phyloP scores from a whole-genome alignment of 2,113 vertebrate genomes.

The Arenaria interpres region DNA sequence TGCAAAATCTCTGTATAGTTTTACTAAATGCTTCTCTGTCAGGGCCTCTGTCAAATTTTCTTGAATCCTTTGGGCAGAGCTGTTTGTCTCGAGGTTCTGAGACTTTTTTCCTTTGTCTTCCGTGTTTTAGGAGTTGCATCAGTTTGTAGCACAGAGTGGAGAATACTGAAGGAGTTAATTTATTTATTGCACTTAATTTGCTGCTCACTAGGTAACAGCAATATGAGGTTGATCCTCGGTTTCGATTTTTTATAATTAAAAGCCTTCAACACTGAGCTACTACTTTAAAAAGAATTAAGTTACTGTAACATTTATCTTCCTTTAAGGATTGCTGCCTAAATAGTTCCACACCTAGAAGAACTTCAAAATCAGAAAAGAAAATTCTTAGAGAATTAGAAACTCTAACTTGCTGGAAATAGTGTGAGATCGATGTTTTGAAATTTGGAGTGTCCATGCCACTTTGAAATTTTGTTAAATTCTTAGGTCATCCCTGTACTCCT shows the following conservation, averaged over 20 bases:
- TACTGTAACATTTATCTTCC: accelerated
- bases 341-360: not conserved
- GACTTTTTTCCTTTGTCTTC: not conserved
- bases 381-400: not conserved
- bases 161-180: not conserved
- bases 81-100: not conserved
- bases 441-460: not conserved
- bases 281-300: not conserved
- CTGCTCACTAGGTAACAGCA: not conserved
- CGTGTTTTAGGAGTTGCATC: not conserved
- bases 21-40: not conserved
- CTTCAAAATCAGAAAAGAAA: not conserved
- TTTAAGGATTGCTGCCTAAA: not conserved
- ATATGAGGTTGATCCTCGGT: not conserved
- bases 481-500: conserved; percentile 66
- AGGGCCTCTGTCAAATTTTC: not conserved
- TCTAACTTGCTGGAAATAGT: not conserved
- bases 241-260: not conserved
- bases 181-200: not conserved
- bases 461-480: not conserved
- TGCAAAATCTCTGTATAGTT: not conserved
- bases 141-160: not conserved
- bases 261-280: not conserved
- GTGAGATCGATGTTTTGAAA: not conserved
- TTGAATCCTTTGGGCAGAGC: not conserved